These are phyloP conservation scores for Brachyrhaphis roseni DNA, from an alignment of 2,797 vertebrate genomes.

Conservation along the genomic window DNA sequence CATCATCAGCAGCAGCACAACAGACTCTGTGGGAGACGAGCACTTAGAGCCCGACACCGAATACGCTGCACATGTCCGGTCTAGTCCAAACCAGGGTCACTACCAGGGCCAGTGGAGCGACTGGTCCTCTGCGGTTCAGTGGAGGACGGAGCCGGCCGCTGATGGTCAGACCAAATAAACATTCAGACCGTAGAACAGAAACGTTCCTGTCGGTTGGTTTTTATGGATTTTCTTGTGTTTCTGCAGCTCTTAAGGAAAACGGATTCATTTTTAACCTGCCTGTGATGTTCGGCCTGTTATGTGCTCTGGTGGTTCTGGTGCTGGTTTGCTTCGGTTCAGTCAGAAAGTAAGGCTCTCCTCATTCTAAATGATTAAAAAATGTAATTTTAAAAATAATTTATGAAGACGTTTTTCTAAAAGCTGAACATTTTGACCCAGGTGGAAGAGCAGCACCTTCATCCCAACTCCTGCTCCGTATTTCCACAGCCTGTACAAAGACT, in stretches of 20 bases:
- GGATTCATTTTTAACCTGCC: not conserved
- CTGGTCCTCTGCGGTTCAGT: conserved; percentile 72
- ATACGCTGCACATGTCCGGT: conserved; percentile 68
- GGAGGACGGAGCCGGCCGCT: conserved; percentile 43
- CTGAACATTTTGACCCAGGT: conserved; percentile 49
- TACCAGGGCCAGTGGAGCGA: conserved; percentile 77
- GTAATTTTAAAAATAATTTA: not conserved
- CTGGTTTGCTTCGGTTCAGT: conserved; percentile 40
- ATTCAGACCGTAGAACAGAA: not conserved
- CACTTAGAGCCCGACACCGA: conserved; percentile 35
- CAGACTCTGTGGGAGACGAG: conserved; percentile 18
- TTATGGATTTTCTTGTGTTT: not conserved
- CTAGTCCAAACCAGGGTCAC: conserved; percentile 9
- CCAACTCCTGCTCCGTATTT: conserved; percentile 80
- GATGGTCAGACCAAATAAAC: not conserved
- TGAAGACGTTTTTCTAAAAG: not conserved
- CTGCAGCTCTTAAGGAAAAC: not conserved
- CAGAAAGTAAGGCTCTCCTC: conserved; percentile 58
- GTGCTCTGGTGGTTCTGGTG: conserved; percentile 25
- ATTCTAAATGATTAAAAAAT: not conserved
- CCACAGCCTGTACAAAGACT: conserved; percentile 67
- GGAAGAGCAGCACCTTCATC: conserved; percentile 54
- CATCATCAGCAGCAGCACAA: not conserved
- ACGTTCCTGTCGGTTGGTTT: not conserved
- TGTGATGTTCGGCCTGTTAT: conserved; percentile 29